phyloP scores from a whole-genome alignment of 53 echinoderm and acorn worm genomes.

The Hippasteria phrygiana region DNA sequence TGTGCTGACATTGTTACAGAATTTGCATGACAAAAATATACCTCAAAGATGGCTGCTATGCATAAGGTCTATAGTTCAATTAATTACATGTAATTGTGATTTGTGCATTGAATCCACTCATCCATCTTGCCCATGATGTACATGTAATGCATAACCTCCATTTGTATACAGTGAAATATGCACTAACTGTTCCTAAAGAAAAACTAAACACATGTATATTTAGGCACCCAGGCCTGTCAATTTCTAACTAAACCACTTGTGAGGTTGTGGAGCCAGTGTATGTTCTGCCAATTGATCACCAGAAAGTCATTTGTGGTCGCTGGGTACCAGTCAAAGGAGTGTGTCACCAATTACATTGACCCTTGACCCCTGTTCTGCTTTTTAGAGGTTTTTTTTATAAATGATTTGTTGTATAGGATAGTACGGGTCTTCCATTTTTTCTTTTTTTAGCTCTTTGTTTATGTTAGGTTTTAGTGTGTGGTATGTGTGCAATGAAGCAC shows the following conservation, averaged over 20 bases:
- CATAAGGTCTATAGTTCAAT: too few relatives aligned
- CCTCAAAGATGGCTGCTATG: too few relatives aligned
- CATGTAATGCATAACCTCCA: too few relatives aligned
- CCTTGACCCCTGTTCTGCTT: conserved; percentile 14
- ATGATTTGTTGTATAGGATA: neutral
- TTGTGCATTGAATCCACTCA: too few relatives aligned
- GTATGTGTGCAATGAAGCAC: too few relatives aligned
- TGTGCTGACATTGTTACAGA: too few relatives aligned
- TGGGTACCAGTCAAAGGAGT: neutral
- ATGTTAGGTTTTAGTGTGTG: too few relatives aligned
- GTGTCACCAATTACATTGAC: conserved; percentile 50
- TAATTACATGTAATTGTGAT: too few relatives aligned
- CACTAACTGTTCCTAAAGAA: neutral
- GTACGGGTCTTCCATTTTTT: neutral
- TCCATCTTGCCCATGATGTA: too few relatives aligned
- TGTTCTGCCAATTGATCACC: neutral
- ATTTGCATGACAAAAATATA: too few relatives aligned
- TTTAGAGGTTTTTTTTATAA: conserved; percentile 11
- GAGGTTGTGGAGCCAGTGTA: neutral
- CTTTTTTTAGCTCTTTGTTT: too few relatives aligned
- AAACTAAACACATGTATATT: neutral
- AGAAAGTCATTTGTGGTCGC: conserved; percentile 7
- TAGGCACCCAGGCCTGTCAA: neutral
- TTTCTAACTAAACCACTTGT: conserved; percentile 1
- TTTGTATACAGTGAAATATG: neutral